Conservation (phyloP, 2,113 vertebrate genomes). For the Acanthisitta chloris region DNA sequence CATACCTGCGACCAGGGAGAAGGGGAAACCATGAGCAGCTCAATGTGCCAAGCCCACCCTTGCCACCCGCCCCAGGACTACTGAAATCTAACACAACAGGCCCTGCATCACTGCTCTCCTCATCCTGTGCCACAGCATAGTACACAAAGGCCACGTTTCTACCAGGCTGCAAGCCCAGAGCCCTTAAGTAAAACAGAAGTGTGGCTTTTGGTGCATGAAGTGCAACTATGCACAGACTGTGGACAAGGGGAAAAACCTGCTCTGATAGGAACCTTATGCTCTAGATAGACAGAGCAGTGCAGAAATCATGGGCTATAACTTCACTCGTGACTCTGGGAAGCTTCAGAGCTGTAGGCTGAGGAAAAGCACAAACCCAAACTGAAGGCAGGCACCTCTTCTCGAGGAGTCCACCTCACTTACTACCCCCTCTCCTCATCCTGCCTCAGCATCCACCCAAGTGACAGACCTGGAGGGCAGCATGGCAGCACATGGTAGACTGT, state of each 20-base stretch:
- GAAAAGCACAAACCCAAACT: not conserved
- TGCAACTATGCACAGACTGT: not conserved
- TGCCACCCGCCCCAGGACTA: not conserved
- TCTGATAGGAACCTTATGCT: not conserved
- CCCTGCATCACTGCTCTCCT: not conserved
- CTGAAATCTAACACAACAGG: not conserved
- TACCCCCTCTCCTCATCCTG: not conserved
- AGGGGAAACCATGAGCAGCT: not conserved
- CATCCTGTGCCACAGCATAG: not conserved
- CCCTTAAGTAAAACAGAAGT: not conserved
- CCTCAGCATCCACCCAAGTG: not conserved
- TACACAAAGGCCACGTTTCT: not conserved
- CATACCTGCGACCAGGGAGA: conserved; percentile 78
- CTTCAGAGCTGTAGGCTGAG: not conserved
- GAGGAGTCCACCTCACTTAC: not conserved
- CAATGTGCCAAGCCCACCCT: not conserved
- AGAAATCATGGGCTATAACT: not conserved
- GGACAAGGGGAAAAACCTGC: not conserved
- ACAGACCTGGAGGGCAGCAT: not conserved
- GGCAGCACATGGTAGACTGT: not conserved
- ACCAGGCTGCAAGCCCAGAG: not conserved
- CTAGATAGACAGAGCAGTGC: not conserved
- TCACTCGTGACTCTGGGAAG: not conserved
- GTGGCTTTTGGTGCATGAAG: not conserved
- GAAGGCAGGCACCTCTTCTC: not conserved